Evolutionary conservation across 2,888 invertebrate genomes (phyloP).

Genomic region (Anodontia alba): DNA sequence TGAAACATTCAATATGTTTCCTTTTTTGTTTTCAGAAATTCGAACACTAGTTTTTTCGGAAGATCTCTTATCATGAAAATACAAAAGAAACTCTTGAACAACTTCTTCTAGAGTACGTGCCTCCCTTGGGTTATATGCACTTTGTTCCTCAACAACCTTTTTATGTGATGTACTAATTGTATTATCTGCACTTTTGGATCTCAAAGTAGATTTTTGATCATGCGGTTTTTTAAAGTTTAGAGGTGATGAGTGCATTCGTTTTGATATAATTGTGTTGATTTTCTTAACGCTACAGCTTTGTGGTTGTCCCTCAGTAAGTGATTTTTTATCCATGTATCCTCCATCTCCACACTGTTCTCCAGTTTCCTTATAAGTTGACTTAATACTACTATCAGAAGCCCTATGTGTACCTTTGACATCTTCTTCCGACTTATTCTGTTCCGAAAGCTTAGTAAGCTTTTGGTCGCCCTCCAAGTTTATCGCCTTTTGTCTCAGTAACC

Average conservation of each 20-base stretch:
- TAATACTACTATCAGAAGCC: not conserved
- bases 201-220: not conserved
- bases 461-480: constrained; percentile 12
- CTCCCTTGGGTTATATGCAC: not conserved
- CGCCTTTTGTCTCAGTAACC: constrained; percentile 1
- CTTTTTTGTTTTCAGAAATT: too few species aligned
- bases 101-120: constrained; percentile 22
- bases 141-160: not conserved
- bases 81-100: constrained; percentile 32
- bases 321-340: not conserved
- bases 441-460: not conserved
- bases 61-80: constrained; percentile 24
- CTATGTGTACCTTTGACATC: not conserved
- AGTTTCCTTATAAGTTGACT: not conserved
- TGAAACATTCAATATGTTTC: too few species aligned
- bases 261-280: not conserved
- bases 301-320: too few species aligned
- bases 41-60: too few species aligned
- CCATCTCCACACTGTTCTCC: too few species aligned
- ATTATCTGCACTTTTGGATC: not conserved
- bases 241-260: not conserved
- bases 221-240: not conserved
- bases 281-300: not conserved
- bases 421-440: not conserved
- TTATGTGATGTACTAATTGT: not conserved